Evolutionary conservation across 2,797 vertebrate species (phyloP), one percentile per base, ranked within the genome.

Genomic region (Xenops minutus): DNA sequence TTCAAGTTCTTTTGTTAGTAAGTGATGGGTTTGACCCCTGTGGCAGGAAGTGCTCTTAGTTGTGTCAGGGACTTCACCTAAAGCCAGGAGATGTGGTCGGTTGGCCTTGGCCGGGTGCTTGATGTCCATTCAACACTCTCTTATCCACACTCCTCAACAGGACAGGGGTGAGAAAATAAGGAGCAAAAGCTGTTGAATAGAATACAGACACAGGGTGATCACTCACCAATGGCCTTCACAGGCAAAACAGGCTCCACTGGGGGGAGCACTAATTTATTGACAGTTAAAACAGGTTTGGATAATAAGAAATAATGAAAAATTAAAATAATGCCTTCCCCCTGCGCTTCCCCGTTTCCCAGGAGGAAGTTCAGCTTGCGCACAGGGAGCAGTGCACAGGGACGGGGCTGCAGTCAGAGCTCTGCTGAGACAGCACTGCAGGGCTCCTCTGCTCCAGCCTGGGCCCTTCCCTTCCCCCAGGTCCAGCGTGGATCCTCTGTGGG

Each of bases 401-500:
- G 3, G 18, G 24, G 5, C 16, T 27, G 49, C 0, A 0, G 18
- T 39, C 39, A 5, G 16, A 23, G 27, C 34, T 37, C 13, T 10
- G 43, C 54, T 1, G 21, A 21, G 44, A 22, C 44, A 36, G 56
- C 56, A 17, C 15, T 58, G 18, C 52, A 32, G 52, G 3, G 34
- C 32, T 30, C 17, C 62, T 21, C n/a, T 52, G 51, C 46, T 29
- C 30, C 37, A 34, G 10, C 9, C 36, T 13, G 27, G 22, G 13
- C 34, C 26, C 24, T 58, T 29, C 51, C 51, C 24, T 58, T 18
- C 43, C 64, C 17, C 5, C 0, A 2, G 49, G 24, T 23, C 24
- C 24, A 17, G 6, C 0, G 1, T 4, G 20, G 6, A 0, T 8
- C 20, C 34, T 34, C 4, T 2, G 2, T 0, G 2, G 18, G 44